phyloP scores from a whole-genome alignment of 2,888 invertebrate genomes.

The Carabus problematicus region DNA sequence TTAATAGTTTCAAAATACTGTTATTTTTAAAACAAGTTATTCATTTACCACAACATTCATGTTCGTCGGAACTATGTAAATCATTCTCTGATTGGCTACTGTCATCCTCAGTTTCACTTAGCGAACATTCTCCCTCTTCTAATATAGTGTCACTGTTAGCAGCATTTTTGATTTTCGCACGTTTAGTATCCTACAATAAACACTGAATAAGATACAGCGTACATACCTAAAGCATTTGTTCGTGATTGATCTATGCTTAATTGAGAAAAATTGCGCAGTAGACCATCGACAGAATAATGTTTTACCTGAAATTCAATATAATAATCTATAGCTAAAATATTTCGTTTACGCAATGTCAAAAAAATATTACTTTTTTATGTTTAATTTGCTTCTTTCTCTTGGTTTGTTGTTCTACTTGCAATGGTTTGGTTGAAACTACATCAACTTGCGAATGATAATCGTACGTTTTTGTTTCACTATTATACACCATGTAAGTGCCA shows the following conservation, averaged over 20 bases:
- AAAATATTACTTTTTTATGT: constrained; percentile 43
- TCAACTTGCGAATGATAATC: constrained; percentile 82
- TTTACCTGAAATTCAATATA: constrained; percentile 56
- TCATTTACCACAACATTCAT: background rate
- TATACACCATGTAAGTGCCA: constrained; percentile 84
- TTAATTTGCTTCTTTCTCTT: constrained; percentile 48
- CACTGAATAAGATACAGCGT: constrained; percentile 47
- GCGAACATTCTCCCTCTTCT: constrained; percentile 75
- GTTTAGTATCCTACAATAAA: constrained; percentile 46
- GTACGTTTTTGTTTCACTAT: constrained; percentile 76
- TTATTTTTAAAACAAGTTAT: background rate
- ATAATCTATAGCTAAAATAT: constrained; percentile 8
- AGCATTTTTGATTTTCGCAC: constrained; percentile 32
- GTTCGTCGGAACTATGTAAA: constrained; percentile 20
- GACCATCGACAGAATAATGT: constrained; percentile 57
- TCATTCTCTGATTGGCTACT: background rate
- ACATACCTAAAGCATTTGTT: constrained; percentile 65
- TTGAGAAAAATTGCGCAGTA: constrained; percentile 56
- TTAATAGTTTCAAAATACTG: background rate
- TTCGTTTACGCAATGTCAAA: constrained; percentile 7
- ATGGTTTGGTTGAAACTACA: constrained; percentile 48
- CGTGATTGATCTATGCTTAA: constrained; percentile 63
- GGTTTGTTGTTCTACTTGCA: constrained; percentile 45
- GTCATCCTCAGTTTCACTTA: constrained; percentile 54
- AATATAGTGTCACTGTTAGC: constrained; percentile 52